A percentile compares a stretch with the other conserved stretches of the same genome.
These are phyloP conservation scores for Drosophila meridionalis DNA, from an alignment of 2,888 invertebrate species.

Conservation along the genomic window DNA sequence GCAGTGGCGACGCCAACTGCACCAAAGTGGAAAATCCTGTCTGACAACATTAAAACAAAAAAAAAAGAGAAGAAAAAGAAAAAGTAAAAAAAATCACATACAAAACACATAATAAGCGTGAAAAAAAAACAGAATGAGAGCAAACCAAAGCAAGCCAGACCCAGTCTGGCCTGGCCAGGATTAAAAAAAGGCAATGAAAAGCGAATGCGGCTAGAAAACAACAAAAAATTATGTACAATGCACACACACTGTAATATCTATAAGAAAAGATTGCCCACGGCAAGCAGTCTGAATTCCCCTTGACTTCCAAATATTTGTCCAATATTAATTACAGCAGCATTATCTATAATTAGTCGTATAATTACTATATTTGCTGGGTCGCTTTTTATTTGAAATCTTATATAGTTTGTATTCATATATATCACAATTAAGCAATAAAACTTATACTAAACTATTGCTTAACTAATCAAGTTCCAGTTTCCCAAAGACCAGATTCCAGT, in stretches of 20 bases:
- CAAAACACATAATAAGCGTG: slow-evolving; percentile 71
- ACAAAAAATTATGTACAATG: slow-evolving; percentile 6
- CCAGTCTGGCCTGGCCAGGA: slow-evolving; percentile 40
- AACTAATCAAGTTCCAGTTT: neutral
- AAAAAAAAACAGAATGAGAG: slow-evolving; percentile 73
- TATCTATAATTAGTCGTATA: neutral
- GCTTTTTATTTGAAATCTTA: neutral
- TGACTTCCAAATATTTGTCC: neutral
- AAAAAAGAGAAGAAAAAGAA: slow-evolving; percentile 48
- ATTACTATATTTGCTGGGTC: neutral
- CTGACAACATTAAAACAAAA: slow-evolving; percentile 78
- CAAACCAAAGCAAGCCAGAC: slow-evolving; percentile 52
- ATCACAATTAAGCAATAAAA: neutral
- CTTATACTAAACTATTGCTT: neutral
- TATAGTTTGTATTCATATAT: neutral
- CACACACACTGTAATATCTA: slow-evolving; percentile 4
- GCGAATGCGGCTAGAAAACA: slow-evolving; percentile 52
- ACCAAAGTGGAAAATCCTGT: slow-evolving; percentile 82
- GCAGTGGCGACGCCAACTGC: slow-evolving; percentile 48
- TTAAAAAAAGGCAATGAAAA: slow-evolving; percentile 60
- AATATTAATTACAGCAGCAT: neutral
- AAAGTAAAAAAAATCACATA: slow-evolving; percentile 51
- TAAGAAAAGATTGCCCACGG: neutral
- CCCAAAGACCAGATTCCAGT: neutral
- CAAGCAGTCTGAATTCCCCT: slow-evolving; percentile 8